Conservation (phyloP, 2,888 invertebrate genomes). For the Drosophila nigricruria region DNA sequence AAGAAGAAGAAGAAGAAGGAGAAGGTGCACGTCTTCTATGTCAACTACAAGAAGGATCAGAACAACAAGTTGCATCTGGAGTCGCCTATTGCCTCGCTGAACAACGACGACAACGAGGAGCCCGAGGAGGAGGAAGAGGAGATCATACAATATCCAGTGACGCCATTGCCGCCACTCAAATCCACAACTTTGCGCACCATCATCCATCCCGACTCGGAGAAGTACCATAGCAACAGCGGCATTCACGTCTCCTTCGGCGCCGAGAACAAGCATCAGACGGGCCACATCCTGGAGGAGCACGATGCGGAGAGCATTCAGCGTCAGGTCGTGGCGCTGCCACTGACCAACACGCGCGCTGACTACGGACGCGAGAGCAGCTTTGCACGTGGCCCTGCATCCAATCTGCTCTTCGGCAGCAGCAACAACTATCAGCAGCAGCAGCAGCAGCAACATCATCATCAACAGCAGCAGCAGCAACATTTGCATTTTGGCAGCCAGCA, state of each 20-base stretch:
- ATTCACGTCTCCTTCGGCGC: conserved; percentile 94
- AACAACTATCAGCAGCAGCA: conserved; percentile 18
- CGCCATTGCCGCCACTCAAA: conserved; percentile 87
- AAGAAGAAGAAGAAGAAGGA: conserved; percentile 90
- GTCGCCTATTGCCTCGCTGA: conserved; percentile 91
- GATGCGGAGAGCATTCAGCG: conserved; percentile 89
- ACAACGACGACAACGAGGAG: conserved; percentile 88
- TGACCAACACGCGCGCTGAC: conserved; percentile 73
- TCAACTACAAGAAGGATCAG: conserved; percentile 95
- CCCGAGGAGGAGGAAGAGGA: conserved; percentile 86
- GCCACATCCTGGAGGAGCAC: conserved; percentile 86
- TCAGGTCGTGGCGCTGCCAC: conserved; percentile 87
- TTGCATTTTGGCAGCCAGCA: conserved; percentile 32
- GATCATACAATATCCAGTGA: conserved; percentile 85
- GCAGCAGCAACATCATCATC: conserved; percentile 49
- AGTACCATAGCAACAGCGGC: conserved; percentile 92
- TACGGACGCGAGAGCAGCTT: conserved; percentile 69
- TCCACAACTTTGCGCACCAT: conserved; percentile 93
- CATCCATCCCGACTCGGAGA: conserved; percentile 94
- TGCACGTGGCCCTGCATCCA: conserved; percentile 57
- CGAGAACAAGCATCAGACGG: conserved; percentile 85
- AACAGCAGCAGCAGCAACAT: conserved; percentile 68
- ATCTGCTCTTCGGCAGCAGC: conserved; percentile 51
- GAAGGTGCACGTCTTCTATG: conserved; percentile 95
- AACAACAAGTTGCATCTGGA: conserved; percentile 92